These are phyloP conservation scores for Alectura lathami DNA, from an alignment of 2,113 vertebrate genomes.

Conservation along the genomic window DNA sequence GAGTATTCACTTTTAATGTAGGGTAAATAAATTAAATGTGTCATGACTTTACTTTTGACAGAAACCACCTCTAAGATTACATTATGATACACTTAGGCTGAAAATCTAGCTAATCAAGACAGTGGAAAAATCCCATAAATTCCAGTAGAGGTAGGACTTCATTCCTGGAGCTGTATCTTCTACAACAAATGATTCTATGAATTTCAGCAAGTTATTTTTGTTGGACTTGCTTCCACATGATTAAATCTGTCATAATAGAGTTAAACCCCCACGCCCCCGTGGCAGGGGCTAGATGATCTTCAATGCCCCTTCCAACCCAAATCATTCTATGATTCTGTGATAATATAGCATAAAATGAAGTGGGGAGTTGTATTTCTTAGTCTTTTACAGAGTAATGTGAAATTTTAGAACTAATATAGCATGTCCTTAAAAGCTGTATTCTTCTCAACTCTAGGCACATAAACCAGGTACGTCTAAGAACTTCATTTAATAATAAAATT, in stretches of 20 bases:
- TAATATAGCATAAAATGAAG: neutral
- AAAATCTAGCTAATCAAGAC: neutral
- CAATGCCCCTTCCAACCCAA: too few species aligned
- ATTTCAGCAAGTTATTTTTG: neutral
- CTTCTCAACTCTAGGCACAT: neutral
- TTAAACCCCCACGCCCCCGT: too few species aligned
- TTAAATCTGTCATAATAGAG: neutral
- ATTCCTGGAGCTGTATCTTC: neutral
- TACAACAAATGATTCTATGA: neutral
- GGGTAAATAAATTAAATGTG: neutral
- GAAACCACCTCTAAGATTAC: neutral
- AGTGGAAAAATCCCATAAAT: neutral
- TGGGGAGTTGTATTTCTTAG: neutral
- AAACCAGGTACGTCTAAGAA: neutral
- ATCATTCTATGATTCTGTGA: too few species aligned
- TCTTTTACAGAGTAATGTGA: neutral
- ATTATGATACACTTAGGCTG: neutral
- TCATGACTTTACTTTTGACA: neutral
- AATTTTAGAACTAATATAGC: neutral
- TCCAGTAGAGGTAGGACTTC: neutral
- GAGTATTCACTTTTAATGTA: neutral
- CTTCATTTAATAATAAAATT: neutral
- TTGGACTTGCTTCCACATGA: neutral
- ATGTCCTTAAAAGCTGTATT: neutral
- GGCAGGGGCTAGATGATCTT: too few species aligned